Conservation (phyloP, 2,888 invertebrate genomes). For the Rhogogaster chlorosoma region DNA sequence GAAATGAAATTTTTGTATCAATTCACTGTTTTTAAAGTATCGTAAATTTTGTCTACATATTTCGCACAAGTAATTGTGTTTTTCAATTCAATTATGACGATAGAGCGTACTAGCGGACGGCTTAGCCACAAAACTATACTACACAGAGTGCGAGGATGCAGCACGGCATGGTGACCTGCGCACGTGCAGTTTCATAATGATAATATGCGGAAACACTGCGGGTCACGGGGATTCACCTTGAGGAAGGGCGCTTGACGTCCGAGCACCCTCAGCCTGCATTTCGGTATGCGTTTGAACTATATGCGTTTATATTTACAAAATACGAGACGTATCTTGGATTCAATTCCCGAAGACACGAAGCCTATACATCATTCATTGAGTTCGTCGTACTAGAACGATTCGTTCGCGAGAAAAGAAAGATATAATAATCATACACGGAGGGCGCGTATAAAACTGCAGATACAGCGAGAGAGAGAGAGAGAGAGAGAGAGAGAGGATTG, state of each 20-base stretch:
- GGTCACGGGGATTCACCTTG: slow-evolving; percentile 44
- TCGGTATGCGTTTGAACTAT: background rate
- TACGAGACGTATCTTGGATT: background rate
- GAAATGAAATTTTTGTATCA: background rate
- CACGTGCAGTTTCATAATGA: slow-evolving; percentile 49
- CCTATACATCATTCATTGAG: background rate
- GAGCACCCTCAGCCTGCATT: background rate
- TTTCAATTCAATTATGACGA: background rate
- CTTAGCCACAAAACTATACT: background rate
- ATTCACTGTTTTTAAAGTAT: background rate
- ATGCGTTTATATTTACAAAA: background rate
- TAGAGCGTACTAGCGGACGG: background rate
- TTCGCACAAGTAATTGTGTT: background rate
- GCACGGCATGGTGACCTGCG: slow-evolving; percentile 42
- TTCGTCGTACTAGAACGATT: background rate
- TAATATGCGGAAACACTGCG: slow-evolving; percentile 42
- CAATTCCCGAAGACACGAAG: background rate
- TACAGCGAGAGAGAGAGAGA: background rate
- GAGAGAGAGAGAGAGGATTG: background rate
- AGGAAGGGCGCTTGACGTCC: slow-evolving; percentile 37
- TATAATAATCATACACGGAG: background rate
- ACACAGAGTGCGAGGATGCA: slow-evolving; percentile 14
- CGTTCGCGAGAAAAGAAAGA: background rate
- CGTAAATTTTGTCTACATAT: background rate
- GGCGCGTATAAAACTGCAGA: background rate